A percentile compares a stretch with the other conserved stretches of the same genome.
Evolutionary conservation across 2,888 invertebrate species (phyloP).

Genomic region (Neelides folsomi): DNA sequence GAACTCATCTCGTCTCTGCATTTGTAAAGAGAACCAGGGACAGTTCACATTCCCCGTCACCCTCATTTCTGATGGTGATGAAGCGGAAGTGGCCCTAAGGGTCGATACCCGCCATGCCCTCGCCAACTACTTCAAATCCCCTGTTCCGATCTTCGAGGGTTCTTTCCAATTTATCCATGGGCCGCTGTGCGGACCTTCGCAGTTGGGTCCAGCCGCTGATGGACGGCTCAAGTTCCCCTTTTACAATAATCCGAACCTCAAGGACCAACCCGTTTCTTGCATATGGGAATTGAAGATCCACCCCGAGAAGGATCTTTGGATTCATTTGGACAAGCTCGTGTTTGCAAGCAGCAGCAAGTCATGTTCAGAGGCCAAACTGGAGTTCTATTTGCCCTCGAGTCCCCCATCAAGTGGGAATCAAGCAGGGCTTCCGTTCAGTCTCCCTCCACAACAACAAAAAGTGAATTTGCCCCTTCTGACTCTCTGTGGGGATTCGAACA

Average conservation of each 20-base stretch:
- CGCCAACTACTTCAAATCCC: slow-evolving; percentile 74
- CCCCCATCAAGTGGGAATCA: neutral
- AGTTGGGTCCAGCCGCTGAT: slow-evolving; percentile 62
- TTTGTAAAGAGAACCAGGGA: slow-evolving; percentile 49
- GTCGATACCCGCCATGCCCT: slow-evolving; percentile 75
- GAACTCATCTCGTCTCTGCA: slow-evolving; percentile 46
- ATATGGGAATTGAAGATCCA: slow-evolving; percentile 48
- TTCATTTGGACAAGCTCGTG: slow-evolving; percentile 54
- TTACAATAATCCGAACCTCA: slow-evolving; percentile 27
- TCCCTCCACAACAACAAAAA: slow-evolving; percentile 13
- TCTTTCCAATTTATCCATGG: slow-evolving; percentile 71
- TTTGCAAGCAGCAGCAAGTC: slow-evolving; percentile 58
- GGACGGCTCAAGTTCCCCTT: slow-evolving; percentile 75
- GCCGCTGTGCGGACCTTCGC: slow-evolving; percentile 71
- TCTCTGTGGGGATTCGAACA: slow-evolving; percentile 56
- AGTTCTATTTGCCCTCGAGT: slow-evolving; percentile 49
- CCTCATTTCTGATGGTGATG: slow-evolving; percentile 65
- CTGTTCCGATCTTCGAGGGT: slow-evolving; percentile 69
- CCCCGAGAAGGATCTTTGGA: slow-evolving; percentile 68
- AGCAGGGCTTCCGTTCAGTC: slow-evolving; percentile 13
- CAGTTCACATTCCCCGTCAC: slow-evolving; percentile 35
- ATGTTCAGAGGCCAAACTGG: slow-evolving; percentile 74
- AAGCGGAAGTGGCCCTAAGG: slow-evolving; percentile 63
- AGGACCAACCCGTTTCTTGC: slow-evolving; percentile 30
- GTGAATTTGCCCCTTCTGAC: slow-evolving; percentile 56